A percentile compares a stretch with the other conserved stretches of the same genome.
phyloP scores from a whole-genome alignment of 1,140 invertebrate species.

The Musca vetustissima region DNA sequence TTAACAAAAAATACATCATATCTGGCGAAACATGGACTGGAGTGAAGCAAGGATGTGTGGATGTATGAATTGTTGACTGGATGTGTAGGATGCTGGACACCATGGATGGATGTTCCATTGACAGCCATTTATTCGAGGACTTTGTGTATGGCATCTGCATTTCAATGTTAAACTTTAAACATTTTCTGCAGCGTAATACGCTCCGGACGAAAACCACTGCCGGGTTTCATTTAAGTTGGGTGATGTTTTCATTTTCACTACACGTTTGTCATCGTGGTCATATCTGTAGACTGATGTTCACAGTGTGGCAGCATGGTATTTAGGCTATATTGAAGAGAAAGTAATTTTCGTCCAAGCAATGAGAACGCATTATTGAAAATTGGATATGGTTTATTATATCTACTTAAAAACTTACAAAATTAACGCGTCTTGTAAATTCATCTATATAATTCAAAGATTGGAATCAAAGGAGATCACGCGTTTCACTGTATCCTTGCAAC shows the following conservation, averaged over 20 bases:
- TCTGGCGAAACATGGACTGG: background rate
- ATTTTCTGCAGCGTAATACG: background rate
- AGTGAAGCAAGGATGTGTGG: background rate
- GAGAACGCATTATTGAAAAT: no score
- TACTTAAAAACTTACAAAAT: no score
- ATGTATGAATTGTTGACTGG: background rate
- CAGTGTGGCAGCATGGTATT: no score
- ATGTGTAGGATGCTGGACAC: background rate
- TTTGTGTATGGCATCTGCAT: background rate
- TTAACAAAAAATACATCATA: constrained; percentile 26
- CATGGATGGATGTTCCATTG: no score
- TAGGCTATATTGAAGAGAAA: no score
- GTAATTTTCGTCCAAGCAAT: no score
- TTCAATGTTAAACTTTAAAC: constrained; percentile 14
- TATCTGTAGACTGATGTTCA: background rate
- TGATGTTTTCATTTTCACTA: background rate
- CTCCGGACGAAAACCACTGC: background rate
- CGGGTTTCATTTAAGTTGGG: background rate
- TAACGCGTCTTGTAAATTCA: no score
- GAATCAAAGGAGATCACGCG: no score
- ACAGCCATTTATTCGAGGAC: no score
- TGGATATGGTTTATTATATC: no score
- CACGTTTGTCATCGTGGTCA: constrained; percentile 4
- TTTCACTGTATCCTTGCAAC: no score
- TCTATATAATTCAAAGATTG: no score